phyloP scores from a whole-genome alignment of 2,888 invertebrate genomes.

The Petrolisthes manimaculis region DNA sequence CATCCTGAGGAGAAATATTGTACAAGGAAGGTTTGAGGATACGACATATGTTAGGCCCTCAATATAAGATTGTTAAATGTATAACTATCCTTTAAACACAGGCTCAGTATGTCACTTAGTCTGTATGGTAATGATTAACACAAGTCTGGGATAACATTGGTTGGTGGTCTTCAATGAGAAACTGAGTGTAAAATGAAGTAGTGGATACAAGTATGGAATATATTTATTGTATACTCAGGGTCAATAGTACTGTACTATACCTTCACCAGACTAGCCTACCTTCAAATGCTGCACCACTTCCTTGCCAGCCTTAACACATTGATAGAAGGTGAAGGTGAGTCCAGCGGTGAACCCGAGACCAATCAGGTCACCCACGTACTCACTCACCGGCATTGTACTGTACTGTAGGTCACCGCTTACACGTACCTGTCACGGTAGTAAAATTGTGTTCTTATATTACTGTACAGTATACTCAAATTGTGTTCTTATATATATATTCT shows the following conservation, averaged over 20 bases:
- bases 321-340: constrained; percentile 29
- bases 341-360: constrained; percentile 28
- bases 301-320: background rate
- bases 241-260: background rate
- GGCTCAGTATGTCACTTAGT: too few species aligned
- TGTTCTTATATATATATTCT: too few species aligned
- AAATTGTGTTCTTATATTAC: too few species aligned
- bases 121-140: too few species aligned
- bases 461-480: too few species aligned
- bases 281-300: constrained; percentile 26
- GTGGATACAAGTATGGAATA: too few species aligned
- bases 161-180: background rate
- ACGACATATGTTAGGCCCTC: too few species aligned
- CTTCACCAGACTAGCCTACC: constrained; percentile 13
- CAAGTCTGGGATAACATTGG: background rate
- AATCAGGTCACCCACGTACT: constrained; percentile 15
- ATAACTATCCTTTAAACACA: background rate
- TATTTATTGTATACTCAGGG: background rate
- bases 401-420: too few species aligned
- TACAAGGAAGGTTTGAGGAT: background rate
- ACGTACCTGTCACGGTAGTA: too few species aligned
- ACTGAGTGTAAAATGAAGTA: too few species aligned
- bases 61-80: background rate
- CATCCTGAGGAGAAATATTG: constrained; percentile 66
- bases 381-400: constrained; percentile 3